Evolutionary conservation across 2,797 vertebrate genomes (phyloP).

Genomic region (Picus viridis): DNA sequence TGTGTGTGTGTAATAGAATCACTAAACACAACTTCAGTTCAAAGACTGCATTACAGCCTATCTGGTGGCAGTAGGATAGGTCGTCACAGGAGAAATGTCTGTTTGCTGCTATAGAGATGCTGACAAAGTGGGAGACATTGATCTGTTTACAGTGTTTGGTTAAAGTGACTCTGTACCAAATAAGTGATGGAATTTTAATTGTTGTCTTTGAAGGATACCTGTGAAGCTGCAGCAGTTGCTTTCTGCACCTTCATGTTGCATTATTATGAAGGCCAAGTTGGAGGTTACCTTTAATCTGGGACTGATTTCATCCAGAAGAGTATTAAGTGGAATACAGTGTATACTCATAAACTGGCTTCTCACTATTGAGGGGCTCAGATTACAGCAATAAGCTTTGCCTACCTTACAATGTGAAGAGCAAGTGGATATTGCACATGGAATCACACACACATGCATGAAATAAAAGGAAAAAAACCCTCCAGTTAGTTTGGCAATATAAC

Average conservation of each 20-base stretch:
- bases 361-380: background rate
- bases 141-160: slow-evolving; percentile 15
- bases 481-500: background rate
- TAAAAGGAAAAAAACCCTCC: background rate
- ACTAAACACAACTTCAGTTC: background rate
- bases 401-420: background rate
- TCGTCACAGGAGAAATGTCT: slow-evolving; percentile 2
- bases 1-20: background rate
- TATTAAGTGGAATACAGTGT: background rate
- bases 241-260: background rate
- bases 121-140: slow-evolving; percentile 25
- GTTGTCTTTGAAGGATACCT: background rate
- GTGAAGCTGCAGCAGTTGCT: background rate
- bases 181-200: background rate
- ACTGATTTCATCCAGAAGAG: background rate
- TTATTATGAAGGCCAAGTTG: background rate
- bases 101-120: slow-evolving; percentile 19
- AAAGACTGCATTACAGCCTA: background rate
- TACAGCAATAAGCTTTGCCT: background rate
- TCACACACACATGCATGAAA: background rate
- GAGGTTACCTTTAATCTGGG: background rate
- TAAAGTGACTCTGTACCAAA: background rate
- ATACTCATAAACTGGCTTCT: background rate
- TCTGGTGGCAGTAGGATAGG: background rate
- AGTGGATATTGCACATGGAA: background rate